Conservation (phyloP, 2,113 vertebrate species). For the Phylloscopus whistleri region DNA sequence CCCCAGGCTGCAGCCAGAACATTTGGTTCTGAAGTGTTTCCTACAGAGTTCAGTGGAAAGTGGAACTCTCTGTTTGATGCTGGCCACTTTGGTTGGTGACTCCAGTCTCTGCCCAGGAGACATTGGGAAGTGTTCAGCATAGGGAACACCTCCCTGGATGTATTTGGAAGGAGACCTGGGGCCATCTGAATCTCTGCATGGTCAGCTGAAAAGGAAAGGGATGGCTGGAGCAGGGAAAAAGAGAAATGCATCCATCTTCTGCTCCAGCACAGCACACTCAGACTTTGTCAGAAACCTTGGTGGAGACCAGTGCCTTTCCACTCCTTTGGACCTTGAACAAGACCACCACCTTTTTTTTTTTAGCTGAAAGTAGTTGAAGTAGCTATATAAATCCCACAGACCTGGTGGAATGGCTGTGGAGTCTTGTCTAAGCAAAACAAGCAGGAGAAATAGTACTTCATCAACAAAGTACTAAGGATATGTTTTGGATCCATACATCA, state of each 20-base stretch:
- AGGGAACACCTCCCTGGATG: background rate
- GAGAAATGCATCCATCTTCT: background rate
- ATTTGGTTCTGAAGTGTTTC: background rate
- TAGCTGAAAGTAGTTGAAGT: background rate
- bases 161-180: background rate
- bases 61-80: background rate
- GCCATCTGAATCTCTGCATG: fast-evolving
- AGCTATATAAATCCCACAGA: background rate
- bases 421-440: background rate
- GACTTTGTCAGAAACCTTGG: background rate
- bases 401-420: background rate
- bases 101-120: background rate
- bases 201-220: background rate
- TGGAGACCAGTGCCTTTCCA: background rate
- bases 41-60: background rate
- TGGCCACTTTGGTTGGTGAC: background rate
- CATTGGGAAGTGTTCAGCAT: background rate
- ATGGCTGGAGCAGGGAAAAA: background rate
- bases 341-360: background rate
- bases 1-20: background rate
- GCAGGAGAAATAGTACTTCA: background rate
- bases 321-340: background rate
- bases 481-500: constrained; percentile 1
- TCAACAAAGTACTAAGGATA: background rate
- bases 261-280: background rate